A percentile compares a stretch with the other conserved stretches of the same genome.
Conservation (phyloP, 2,113 vertebrate genomes). For the Erythrocercus mccallii region DNA sequence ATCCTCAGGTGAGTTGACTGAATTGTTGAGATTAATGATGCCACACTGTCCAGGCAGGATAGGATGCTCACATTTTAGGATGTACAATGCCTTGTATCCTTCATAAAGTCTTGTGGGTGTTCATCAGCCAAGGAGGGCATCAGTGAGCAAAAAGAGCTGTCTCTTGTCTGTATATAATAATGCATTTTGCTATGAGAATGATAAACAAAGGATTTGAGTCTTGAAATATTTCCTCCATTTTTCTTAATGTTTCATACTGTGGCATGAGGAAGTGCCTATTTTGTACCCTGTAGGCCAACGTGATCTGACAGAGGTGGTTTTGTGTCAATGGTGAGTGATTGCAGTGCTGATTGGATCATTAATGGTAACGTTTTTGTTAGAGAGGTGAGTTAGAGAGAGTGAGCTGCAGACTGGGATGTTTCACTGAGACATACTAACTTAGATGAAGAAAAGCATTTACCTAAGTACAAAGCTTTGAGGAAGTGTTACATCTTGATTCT, state of each 20-base stretch:
- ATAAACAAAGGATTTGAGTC: neutral
- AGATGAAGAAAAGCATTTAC: constrained; percentile 24
- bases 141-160: neutral
- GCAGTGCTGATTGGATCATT: neutral
- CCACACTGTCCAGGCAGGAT: neutral
- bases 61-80: neutral
- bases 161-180: neutral
- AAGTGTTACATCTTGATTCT: neutral
- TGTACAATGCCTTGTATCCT: neutral
- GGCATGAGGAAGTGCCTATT: neutral
- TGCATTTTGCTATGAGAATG: neutral
- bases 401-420: neutral
- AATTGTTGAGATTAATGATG: neutral
- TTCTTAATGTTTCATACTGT: neutral
- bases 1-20: neutral
- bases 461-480: constrained; percentile 5
- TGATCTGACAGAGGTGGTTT: neutral
- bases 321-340: neutral
- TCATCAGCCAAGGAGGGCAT: neutral
- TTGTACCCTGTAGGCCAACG: neutral
- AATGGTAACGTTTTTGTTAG: constrained; percentile 20
- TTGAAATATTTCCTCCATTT: neutral
- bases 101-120: neutral
- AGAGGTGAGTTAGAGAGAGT: constrained; percentile 11
- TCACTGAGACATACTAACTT: neutral